These are phyloP conservation scores for Eutolmus rufibarbis DNA, from an alignment of 2,888 invertebrate genomes.

Conservation along the genomic window DNA sequence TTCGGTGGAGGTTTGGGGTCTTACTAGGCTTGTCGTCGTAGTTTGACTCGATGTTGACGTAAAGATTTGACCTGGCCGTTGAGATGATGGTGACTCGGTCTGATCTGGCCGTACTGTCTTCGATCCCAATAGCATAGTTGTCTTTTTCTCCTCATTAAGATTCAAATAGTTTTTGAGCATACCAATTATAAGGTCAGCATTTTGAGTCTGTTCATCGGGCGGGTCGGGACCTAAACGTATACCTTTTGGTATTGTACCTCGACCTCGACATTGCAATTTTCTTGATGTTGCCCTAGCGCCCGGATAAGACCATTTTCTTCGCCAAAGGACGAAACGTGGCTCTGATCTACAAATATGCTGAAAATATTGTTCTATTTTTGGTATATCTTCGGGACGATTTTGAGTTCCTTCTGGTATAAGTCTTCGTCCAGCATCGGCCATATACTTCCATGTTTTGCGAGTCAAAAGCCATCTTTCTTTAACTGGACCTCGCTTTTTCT, in stretches of 20 bases:
- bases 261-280: conserved; percentile 52
- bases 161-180: conserved; percentile 55
- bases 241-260: conserved; percentile 50
- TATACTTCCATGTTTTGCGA: conserved; percentile 89
- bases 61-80: conserved; percentile 50
- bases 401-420: conserved; percentile 82
- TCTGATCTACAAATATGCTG: conserved; percentile 82
- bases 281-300: conserved; percentile 64
- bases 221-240: conserved; percentile 20
- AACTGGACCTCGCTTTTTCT: conserved; percentile 58
- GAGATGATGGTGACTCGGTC: conserved; percentile 57
- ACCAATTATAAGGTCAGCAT: conserved; percentile 54
- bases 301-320: conserved; percentile 80
- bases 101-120: conserved; percentile 58
- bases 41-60: background rate
- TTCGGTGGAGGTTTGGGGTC: background rate
- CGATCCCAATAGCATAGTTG: conserved; percentile 55
- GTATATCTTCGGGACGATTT: conserved; percentile 77
- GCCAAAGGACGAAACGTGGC: conserved; percentile 79
- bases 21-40: background rate
- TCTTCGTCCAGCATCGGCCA: conserved; percentile 89
- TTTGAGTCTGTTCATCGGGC: conserved; percentile 44
- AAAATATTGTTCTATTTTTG: conserved; percentile 83
- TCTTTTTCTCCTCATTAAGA: conserved; percentile 53
- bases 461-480: conserved; percentile 88